These are phyloP conservation scores for Melanaphis sacchari DNA, from an alignment of 1,140 invertebrate species.

Conservation along the genomic window DNA sequence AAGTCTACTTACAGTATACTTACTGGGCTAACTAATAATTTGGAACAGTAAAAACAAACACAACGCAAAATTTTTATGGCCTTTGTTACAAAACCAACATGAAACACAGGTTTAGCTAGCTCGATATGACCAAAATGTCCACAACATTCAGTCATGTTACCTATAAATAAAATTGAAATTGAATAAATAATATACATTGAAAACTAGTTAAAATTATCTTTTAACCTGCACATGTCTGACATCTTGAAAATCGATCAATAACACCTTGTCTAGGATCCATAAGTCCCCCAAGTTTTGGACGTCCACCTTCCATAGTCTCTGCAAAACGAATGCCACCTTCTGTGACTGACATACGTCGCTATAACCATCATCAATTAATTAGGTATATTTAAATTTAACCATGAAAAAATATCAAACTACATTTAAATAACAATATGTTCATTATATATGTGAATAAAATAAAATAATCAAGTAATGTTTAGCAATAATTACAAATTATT, in stretches of 20 bases:
- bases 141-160: conserved; percentile 98
- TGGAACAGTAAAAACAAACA: conserved; percentile 98
- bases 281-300: conserved; percentile 95
- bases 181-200: background rate
- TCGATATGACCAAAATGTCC: conserved; percentile 99
- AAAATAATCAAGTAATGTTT: background rate
- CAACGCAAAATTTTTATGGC: conserved; percentile 95
- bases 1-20: conserved; percentile 64
- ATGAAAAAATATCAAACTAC: background rate
- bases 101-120: conserved; percentile 97
- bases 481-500: background rate
- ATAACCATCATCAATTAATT: background rate
- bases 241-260: conserved; percentile 90
- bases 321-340: conserved; percentile 96
- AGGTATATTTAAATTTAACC: background rate
- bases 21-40: conserved; percentile 91
- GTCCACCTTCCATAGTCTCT: conserved; percentile 97
- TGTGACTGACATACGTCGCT: conserved; percentile 97
- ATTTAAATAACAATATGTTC: background rate
- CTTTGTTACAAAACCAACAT: conserved; percentile 97
- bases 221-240: conserved; percentile 93
- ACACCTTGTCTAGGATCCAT: conserved; percentile 99
- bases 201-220: background rate
- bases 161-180: conserved; percentile 55
- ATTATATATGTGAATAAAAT: background rate